A percentile compares a stretch with the other conserved stretches of the same genome.
phyloP scores from a whole-genome alignment of 2,113 vertebrate genomes.

The Ciconia stormi region DNA sequence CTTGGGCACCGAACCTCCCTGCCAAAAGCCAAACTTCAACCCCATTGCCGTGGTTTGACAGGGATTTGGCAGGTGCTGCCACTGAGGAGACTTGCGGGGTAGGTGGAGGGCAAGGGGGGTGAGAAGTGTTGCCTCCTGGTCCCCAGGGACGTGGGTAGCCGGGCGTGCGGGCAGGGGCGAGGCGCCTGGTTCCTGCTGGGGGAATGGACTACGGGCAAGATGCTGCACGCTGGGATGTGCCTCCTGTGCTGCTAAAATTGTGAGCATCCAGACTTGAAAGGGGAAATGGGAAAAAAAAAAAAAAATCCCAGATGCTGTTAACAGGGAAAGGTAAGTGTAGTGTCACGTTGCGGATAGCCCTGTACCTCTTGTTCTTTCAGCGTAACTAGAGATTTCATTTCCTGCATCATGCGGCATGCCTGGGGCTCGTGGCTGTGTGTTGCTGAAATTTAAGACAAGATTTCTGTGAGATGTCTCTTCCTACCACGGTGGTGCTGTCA shows the following conservation, averaged over 20 bases:
- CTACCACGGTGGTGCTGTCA: not conserved
- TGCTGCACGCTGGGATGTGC: not conserved
- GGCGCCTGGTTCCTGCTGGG: not conserved
- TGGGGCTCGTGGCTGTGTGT: not conserved
- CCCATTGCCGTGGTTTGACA: not conserved
- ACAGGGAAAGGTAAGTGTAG: not conserved
- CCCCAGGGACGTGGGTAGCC: not conserved
- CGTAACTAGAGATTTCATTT: not conserved
- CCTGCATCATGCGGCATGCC: not conserved
- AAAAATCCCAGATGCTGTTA: not conserved
- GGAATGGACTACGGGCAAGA: fast-evolving
- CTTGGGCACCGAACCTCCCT: not conserved
- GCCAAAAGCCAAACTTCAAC: not conserved
- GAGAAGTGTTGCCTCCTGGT: fast-evolving
- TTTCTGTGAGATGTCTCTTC: not conserved
- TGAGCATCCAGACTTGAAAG: not conserved
- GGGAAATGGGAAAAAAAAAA: not conserved
- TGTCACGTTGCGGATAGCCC: not conserved
- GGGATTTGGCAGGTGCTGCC: not conserved
- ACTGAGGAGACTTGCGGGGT: not conserved
- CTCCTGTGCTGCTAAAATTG: not conserved
- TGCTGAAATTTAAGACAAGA: not conserved
- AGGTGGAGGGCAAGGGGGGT: not conserved
- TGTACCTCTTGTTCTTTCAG: not conserved
- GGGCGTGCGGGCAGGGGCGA: not conserved